Percentiles rank a stretch among this genome's conserved stretches.
These are phyloP conservation scores for Gastracanthus pulcherrimus DNA, from an alignment of 2,888 invertebrate genomes.

Conservation along the genomic window DNA sequence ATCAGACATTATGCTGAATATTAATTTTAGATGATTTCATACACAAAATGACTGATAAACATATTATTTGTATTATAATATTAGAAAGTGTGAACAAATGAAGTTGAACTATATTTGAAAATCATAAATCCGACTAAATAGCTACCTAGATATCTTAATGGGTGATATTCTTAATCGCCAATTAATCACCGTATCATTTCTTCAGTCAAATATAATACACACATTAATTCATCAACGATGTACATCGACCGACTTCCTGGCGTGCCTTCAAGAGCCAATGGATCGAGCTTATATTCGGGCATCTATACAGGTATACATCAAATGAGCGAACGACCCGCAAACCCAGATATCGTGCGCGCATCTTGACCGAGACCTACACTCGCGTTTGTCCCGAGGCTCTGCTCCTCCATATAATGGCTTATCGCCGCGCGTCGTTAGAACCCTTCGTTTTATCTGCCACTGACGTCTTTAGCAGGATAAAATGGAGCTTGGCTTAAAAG, in stretches of 20 bases:
- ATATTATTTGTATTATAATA: not conserved
- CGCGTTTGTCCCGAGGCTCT: not conserved
- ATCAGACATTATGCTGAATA: too few species aligned
- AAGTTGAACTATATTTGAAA: not conserved
- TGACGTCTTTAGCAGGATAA: not conserved
- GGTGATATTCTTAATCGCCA: not conserved
- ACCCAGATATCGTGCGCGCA: conserved; percentile 43
- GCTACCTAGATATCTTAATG: not conserved
- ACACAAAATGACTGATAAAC: too few species aligned
- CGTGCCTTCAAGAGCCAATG: not conserved
- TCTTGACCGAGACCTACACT: conserved; percentile 23
- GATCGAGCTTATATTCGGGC: not conserved
- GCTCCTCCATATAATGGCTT: not conserved
- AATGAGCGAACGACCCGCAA: conserved; percentile 43
- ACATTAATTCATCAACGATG: not conserved
- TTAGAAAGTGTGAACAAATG: not conserved
- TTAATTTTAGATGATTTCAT: too few species aligned
- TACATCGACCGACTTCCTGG: not conserved
- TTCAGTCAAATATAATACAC: not conserved
- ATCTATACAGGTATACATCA: not conserved
- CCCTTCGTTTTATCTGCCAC: conserved; percentile 16
- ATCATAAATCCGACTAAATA: not conserved
- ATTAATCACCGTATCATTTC: not conserved
- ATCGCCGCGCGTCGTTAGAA: too few species aligned
- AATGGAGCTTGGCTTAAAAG: not conserved